Conservation (phyloP, 2,888 invertebrate species). For the Pheosia tremula region DNA sequence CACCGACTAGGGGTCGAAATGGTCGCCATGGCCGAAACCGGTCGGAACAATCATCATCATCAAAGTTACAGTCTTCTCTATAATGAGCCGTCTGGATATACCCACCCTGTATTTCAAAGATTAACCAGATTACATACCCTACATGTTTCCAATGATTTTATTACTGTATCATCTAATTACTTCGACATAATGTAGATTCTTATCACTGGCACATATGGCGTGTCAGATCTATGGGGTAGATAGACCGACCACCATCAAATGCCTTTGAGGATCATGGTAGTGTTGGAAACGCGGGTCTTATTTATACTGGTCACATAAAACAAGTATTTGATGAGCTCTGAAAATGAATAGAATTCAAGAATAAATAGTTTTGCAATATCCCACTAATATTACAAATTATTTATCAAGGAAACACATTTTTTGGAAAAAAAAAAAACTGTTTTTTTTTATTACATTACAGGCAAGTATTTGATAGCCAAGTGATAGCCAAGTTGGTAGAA, state of each 20-base stretch:
- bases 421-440: too few species aligned
- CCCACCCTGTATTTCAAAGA: conserved; percentile 37
- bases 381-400: too few species aligned
- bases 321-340: not conserved
- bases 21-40: too few species aligned
- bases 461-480: too few species aligned
- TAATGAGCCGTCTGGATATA: not conserved
- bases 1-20: too few species aligned
- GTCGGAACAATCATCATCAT: too few species aligned
- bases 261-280: conserved; percentile 10
- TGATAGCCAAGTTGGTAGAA: too few species aligned
- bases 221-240: conserved; percentile 55
- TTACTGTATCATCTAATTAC: conserved; percentile 79
- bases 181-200: conserved; percentile 57
- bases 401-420: too few species aligned
- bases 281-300: not conserved
- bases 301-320: conserved; percentile 13
- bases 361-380: not conserved
- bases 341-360: conserved; percentile 16
- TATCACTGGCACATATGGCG: conserved; percentile 70
- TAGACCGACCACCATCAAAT: conserved; percentile 37
- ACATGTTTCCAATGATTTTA: conserved; percentile 69
- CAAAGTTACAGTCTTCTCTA: too few species aligned
- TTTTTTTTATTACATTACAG: too few species aligned
- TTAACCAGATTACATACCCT: conserved; percentile 50